Conservation (phyloP, 2,888 invertebrate genomes). For the Tiphia femorata region DNA sequence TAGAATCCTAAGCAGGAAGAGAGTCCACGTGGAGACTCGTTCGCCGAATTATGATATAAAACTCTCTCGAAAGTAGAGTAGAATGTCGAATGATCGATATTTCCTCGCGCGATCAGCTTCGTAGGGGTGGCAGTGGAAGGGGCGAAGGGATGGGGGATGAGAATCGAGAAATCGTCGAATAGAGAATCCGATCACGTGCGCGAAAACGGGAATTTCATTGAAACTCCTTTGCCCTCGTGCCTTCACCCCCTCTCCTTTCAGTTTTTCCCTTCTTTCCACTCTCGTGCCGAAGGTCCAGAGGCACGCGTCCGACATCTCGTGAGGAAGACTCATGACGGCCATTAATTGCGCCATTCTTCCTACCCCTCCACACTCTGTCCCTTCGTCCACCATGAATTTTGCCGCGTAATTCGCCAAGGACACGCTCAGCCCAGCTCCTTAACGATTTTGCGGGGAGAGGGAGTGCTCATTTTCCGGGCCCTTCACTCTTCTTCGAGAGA, state of each 20-base stretch:
- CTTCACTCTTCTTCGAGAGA: no score
- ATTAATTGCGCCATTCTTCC: conserved; percentile 59
- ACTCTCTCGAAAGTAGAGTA: background rate
- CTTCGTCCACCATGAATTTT: conserved; percentile 53
- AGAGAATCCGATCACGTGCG: conserved; percentile 50
- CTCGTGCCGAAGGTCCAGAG: background rate
- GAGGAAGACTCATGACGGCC: conserved; percentile 46
- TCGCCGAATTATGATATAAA: conserved; percentile 2
- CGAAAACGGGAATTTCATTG: conserved; percentile 58
- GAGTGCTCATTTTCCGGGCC: no score
- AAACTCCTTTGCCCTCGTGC: conserved; percentile 37
- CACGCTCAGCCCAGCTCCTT: no score
- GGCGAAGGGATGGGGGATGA: no score
- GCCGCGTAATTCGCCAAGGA: conserved; percentile 19
- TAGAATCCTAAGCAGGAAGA: no score
- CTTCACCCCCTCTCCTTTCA: background rate
- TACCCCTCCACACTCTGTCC: no score
- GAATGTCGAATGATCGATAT: conserved; percentile 10
- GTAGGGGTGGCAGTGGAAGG: no score
- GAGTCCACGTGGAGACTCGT: background rate
- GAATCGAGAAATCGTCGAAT: conserved; percentile 21
- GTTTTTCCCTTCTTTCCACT: background rate
- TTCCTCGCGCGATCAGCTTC: conserved; percentile 16
- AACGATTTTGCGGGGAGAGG: no score
- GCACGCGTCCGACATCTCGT: conserved; percentile 31